Evolutionary conservation across 1,140 invertebrate genomes (phyloP).

Genomic region (Heliothis virescens): DNA sequence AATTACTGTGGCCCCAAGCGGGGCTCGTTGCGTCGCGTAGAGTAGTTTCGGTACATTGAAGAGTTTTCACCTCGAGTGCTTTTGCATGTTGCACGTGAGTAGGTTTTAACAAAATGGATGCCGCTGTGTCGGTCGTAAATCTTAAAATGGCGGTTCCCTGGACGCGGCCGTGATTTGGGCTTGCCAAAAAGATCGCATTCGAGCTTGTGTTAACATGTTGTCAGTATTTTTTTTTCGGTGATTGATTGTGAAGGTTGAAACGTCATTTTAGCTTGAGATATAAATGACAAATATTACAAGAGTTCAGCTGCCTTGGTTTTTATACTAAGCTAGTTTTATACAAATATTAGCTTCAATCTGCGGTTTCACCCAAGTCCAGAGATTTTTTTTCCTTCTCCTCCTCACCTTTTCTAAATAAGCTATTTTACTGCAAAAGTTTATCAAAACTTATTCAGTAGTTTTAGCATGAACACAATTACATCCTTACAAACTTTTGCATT

Average conservation of each 20-base stretch:
- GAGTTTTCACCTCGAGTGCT: slow-evolving; percentile 77
- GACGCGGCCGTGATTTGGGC: slow-evolving; percentile 54
- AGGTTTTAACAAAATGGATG: slow-evolving; percentile 77
- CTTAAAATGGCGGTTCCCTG: slow-evolving; percentile 72
- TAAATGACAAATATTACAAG: too few species aligned
- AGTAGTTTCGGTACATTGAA: slow-evolving; percentile 66
- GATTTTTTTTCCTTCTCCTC: too few species aligned
- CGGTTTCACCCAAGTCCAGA: too few species aligned
- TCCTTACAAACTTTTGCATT: too few species aligned
- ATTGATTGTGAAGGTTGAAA: slow-evolving; percentile 24
- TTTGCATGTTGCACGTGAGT: slow-evolving; percentile 79
- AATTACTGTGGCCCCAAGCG: slow-evolving; percentile 58
- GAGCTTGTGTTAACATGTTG: slow-evolving; percentile 22
- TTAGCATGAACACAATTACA: too few species aligned
- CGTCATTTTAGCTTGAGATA: background rate
- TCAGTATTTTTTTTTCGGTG: slow-evolving; percentile 17
- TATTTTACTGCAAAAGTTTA: too few species aligned
- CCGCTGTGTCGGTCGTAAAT: slow-evolving; percentile 70
- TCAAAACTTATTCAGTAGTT: too few species aligned
- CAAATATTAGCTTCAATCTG: too few species aligned
- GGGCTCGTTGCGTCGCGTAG: slow-evolving; percentile 57
- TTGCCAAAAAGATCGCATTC: slow-evolving; percentile 37
- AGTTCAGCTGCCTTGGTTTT: too few species aligned
- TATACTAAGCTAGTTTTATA: too few species aligned
- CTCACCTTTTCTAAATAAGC: too few species aligned